Evolutionary conservation across 2,797 vertebrate genomes (phyloP).

Genomic region (Calcarius lapponicus): DNA sequence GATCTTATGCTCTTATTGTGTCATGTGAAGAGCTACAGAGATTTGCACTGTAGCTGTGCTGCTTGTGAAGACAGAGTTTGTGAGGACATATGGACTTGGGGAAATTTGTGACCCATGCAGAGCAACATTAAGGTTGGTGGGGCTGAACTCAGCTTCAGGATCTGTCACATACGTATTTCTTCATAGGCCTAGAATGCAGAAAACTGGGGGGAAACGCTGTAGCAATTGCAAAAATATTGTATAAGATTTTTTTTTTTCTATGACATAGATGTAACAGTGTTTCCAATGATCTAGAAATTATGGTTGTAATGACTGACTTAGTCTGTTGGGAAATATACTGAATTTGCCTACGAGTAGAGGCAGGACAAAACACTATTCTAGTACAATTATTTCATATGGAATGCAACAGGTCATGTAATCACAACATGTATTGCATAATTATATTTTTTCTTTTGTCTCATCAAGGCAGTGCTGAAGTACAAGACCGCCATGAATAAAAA

Average conservation of each 20-base stretch:
- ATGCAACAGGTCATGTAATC: not conserved
- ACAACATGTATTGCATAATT: not conserved
- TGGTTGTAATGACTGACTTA: not conserved
- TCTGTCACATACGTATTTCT: not conserved
- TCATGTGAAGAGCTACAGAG: not conserved
- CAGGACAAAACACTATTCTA: not conserved
- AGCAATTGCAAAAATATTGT: not conserved
- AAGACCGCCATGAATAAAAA: not conserved
- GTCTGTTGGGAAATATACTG: not conserved
- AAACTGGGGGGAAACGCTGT: not conserved
- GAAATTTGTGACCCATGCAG: not conserved
- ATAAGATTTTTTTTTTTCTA: not conserved
- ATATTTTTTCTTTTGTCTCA: not conserved
- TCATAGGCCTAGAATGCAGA: not conserved
- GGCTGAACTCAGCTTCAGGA: not conserved
- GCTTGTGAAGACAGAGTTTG: not conserved
- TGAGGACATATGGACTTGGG: not conserved
- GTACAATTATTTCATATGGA: not conserved
- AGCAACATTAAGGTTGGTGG: not conserved
- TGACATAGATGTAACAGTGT: not conserved
- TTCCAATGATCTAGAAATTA: not conserved
- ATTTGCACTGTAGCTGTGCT: not conserved
- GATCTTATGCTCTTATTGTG: not conserved
- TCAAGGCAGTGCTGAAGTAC: not conserved
- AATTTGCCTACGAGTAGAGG: not conserved